These are phyloP conservation scores for Neostethus bicornis DNA, from an alignment of 2,797 vertebrate species.

Conservation along the genomic window DNA sequence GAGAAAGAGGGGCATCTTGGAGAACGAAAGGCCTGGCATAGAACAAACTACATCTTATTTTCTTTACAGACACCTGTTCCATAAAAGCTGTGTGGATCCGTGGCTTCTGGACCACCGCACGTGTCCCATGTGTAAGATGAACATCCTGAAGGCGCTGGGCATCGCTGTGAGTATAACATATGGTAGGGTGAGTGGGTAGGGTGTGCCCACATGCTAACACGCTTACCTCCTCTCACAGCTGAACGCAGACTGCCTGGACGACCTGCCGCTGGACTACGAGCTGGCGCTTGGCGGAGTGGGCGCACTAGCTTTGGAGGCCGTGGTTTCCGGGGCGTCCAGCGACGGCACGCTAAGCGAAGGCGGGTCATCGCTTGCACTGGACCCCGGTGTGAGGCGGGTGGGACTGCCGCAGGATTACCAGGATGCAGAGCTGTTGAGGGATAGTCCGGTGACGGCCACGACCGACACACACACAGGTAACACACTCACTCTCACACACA, in stretches of 20 bases:
- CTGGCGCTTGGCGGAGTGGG: constrained; percentile 82
- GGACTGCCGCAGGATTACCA: constrained; percentile 90
- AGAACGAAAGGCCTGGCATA: too few species aligned
- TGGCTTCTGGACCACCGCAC: constrained; percentile 98
- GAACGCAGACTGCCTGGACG: constrained; percentile 92
- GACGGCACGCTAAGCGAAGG: constrained; percentile 86
- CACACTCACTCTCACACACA: neutral
- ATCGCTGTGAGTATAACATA: constrained; percentile 93
- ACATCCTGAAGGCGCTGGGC: constrained; percentile 97
- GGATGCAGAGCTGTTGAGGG: constrained; percentile 80
- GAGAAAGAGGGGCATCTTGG: too few species aligned
- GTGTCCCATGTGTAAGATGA: constrained; percentile 99
- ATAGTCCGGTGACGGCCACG: constrained; percentile 69
- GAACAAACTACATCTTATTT: neutral
- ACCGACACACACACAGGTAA: constrained; percentile 71
- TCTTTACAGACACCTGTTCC: constrained; percentile 88
- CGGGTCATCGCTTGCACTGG: constrained; percentile 82
- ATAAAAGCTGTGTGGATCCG: constrained; percentile 97
- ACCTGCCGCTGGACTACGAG: constrained; percentile 90
- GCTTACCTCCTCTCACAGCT: constrained; percentile 72
- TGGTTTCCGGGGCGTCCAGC: constrained; percentile 76
- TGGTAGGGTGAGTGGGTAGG: neutral
- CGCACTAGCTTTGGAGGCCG: constrained; percentile 69
- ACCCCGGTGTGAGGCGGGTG: constrained; percentile 83
- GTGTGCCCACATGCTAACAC: too few species aligned